These are phyloP conservation scores for Drosophila fuyamai DNA, from an alignment of 1,140 invertebrate species.

Conservation along the genomic window DNA sequence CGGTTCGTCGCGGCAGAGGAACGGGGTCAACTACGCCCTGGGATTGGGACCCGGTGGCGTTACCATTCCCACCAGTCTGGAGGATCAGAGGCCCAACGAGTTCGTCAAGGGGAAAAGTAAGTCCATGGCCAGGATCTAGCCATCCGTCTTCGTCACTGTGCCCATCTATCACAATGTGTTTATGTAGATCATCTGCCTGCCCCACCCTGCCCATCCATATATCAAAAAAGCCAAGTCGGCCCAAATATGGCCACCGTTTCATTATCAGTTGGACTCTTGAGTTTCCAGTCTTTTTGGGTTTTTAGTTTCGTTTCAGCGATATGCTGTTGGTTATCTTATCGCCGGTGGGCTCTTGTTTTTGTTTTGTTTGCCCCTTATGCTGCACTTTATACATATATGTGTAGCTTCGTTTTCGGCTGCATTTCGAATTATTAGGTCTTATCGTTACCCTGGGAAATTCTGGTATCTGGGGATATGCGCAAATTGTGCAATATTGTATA, in stretches of 20 bases:
- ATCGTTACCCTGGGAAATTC: conserved; percentile 20
- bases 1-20: conserved; percentile 26
- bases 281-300: conserved; percentile 17
- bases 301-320: conserved; percentile 27
- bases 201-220: conserved; percentile 51
- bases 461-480: conserved; percentile 3
- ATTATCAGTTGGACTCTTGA: conserved; percentile 21
- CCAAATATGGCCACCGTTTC: conserved; percentile 47
- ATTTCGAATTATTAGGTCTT: conserved; percentile 52
- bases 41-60: conserved; percentile 7
- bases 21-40: conserved; percentile 14
- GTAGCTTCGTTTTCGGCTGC: conserved; percentile 43
- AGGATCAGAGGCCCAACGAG: conserved; percentile 71
- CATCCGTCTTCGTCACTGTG: conserved; percentile 43
- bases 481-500: background rate
- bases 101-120: conserved; percentile 85
- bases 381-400: conserved; percentile 35
- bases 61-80: conserved; percentile 28
- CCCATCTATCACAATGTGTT: conserved; percentile 73
- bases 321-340: conserved; percentile 53
- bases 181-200: conserved; percentile 66
- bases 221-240: conserved; percentile 63
- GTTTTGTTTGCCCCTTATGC: conserved; percentile 45
- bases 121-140: conserved; percentile 23
- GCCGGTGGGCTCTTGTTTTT: conserved; percentile 37